Evolutionary conservation across 2,797 vertebrate species (phyloP).

Genomic region (Tinamus major): DNA sequence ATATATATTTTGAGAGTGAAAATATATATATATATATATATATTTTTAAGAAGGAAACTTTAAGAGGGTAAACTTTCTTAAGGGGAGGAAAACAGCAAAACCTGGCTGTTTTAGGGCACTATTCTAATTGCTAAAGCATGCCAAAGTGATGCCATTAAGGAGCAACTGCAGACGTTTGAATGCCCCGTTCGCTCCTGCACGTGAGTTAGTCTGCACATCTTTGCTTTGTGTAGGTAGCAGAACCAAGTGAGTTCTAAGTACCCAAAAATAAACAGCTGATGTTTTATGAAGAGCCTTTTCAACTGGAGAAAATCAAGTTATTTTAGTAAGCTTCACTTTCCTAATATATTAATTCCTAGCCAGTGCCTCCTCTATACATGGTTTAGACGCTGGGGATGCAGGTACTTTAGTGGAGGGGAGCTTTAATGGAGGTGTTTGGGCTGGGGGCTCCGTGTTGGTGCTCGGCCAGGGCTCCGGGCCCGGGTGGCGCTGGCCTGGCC

Average conservation of each 20-base stretch:
- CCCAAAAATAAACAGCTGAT: neutral
- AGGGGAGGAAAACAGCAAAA: neutral
- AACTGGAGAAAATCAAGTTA: neutral
- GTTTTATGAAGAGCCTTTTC: neutral
- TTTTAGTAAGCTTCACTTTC: neutral
- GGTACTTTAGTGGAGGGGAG: too few species aligned
- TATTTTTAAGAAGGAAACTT: too few species aligned
- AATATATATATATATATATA: too few species aligned
- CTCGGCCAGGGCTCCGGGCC: accelerated
- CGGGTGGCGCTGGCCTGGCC: neutral
- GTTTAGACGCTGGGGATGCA: neutral
- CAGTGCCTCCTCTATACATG: neutral
- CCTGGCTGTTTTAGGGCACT: neutral
- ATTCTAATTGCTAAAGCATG: neutral
- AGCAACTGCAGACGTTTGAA: neutral
- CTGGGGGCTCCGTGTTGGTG: neutral
- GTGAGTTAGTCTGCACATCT: neutral
- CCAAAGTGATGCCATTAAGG: neutral
- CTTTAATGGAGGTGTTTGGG: neutral
- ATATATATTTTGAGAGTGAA: neutral
- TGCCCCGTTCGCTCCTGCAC: neutral
- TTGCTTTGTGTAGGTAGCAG: neutral
- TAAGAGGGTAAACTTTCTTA: neutral
- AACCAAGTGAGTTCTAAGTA: neutral
- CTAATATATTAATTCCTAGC: neutral